These are phyloP conservation scores for Pammene aurita DNA, from an alignment of 2,888 invertebrate genomes.

Conservation along the genomic window DNA sequence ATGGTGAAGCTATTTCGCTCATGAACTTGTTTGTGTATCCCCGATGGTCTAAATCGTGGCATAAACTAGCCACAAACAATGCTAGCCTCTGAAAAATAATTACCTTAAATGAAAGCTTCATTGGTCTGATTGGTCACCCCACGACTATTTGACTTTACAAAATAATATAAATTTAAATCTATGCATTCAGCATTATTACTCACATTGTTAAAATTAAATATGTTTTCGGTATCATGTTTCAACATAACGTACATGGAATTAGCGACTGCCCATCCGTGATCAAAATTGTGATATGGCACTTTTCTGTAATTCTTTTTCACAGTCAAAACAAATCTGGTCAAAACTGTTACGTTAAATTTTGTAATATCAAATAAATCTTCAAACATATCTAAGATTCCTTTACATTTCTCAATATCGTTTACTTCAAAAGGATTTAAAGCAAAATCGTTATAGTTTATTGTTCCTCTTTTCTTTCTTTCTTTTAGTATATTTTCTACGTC, in stretches of 20 bases:
- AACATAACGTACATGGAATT: constrained; percentile 91
- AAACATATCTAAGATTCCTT: constrained; percentile 90
- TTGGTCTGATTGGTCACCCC: too few species aligned
- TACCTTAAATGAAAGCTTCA: too few species aligned
- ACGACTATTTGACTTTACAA: too few species aligned
- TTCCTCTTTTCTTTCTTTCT: constrained; percentile 46
- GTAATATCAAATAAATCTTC: constrained; percentile 86
- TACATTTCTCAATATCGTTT: constrained; percentile 88
- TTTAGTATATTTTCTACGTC: constrained; percentile 80
- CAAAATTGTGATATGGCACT: constrained; percentile 95
- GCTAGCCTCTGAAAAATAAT: constrained; percentile 85
- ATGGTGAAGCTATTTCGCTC: constrained; percentile 90
- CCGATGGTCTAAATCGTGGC: constrained; percentile 93
- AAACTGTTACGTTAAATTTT: constrained; percentile 86
- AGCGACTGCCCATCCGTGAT: constrained; percentile 94
- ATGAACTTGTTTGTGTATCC: constrained; percentile 95
- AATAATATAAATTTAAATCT: too few species aligned
- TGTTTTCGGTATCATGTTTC: constrained; percentile 68
- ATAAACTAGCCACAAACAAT: constrained; percentile 90
- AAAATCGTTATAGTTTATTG: constrained; percentile 80
- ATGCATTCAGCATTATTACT: constrained; percentile 38
- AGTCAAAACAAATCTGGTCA: constrained; percentile 89
- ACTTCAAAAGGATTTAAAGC: constrained; percentile 89
- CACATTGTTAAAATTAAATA: constrained; percentile 65
- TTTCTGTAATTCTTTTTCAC: constrained; percentile 92